phyloP scores from a whole-genome alignment of 2,113 vertebrate genomes.

The Agapornis roseicollis region DNA sequence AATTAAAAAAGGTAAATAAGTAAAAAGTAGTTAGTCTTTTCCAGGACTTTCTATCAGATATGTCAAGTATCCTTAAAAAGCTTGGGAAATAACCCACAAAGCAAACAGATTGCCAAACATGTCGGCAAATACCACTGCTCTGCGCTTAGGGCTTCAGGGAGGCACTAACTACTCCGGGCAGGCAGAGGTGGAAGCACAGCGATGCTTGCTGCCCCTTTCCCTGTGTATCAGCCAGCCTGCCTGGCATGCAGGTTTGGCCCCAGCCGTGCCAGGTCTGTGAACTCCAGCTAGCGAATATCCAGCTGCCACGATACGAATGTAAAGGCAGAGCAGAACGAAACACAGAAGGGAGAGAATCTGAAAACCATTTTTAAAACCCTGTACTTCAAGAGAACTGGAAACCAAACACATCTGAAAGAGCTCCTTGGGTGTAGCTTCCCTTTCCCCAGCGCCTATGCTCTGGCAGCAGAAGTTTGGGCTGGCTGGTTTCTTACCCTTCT shows the following conservation, averaged over 20 bases:
- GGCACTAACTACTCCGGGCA: not conserved
- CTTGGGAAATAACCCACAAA: not conserved
- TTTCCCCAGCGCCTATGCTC: not conserved
- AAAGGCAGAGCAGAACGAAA: not conserved
- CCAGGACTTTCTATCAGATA: slow-evolving; percentile 1
- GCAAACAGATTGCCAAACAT: slow-evolving; percentile 52
- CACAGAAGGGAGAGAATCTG: not conserved
- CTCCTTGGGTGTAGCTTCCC: not conserved
- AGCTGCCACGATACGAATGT: fast-evolving
- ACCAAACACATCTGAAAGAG: not conserved
- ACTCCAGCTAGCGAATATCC: not conserved
- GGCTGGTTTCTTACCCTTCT: not conserved
- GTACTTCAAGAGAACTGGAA: not conserved
- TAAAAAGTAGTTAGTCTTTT: not conserved
- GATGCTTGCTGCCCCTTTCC: not conserved
- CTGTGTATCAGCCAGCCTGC: not conserved
- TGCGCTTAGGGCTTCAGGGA: not conserved
- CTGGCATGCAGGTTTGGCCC: not conserved
- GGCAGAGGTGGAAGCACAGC: slow-evolving; percentile 9
- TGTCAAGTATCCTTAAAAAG: slow-evolving; percentile 23
- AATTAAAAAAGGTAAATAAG: not conserved
- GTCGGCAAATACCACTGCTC: slow-evolving; percentile 24
- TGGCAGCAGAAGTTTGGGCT: slow-evolving; percentile 29
- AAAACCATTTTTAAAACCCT: not conserved
- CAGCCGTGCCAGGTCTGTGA: not conserved